Percentiles rank a stretch among this genome's conserved stretches.
phyloP scores from a whole-genome alignment of 2,888 invertebrate species.

The Macrosiphum euphorbiae region DNA sequence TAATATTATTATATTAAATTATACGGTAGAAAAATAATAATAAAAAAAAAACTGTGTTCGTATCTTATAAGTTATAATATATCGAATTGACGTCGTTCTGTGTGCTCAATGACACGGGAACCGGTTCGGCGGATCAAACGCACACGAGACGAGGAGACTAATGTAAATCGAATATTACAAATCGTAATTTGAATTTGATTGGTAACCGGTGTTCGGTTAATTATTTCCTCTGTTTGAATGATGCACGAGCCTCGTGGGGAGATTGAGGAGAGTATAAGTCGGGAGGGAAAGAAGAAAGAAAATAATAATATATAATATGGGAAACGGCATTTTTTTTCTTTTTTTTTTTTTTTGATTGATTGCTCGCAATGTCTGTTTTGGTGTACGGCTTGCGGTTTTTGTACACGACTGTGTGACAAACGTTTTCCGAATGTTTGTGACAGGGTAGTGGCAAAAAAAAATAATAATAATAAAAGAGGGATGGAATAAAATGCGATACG shows the following conservation, averaged over 20 bases:
- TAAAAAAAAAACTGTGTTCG: neutral
- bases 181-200: constrained; percentile 63
- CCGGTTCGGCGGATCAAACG: constrained; percentile 62
- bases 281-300: constrained; percentile 21
- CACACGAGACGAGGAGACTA: constrained; percentile 43
- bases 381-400: constrained; percentile 57
- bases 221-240: constrained; percentile 51
- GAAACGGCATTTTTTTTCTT: constrained; percentile 45
- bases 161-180: constrained; percentile 63
- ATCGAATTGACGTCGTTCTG: constrained; percentile 14
- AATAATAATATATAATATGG: constrained; percentile 22
- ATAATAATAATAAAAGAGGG: constrained; percentile 44
- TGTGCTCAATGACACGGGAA: constrained; percentile 52
- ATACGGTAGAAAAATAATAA: neutral
- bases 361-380: constrained; percentile 50
- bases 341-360: constrained; percentile 58
- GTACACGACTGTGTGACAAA: constrained; percentile 61
- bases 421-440: constrained; percentile 64
- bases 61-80: neutral
- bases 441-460: constrained; percentile 36
- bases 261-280: neutral
- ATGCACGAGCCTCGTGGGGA: neutral
- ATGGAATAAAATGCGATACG: constrained; percentile 29
- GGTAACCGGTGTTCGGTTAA: constrained; percentile 60
- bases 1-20: neutral